Evolutionary conservation across 2,797 vertebrate genomes (phyloP), one percentile per base, ranked within the genome.

Genomic region (Pseudocheirus occidentalis): DNA sequence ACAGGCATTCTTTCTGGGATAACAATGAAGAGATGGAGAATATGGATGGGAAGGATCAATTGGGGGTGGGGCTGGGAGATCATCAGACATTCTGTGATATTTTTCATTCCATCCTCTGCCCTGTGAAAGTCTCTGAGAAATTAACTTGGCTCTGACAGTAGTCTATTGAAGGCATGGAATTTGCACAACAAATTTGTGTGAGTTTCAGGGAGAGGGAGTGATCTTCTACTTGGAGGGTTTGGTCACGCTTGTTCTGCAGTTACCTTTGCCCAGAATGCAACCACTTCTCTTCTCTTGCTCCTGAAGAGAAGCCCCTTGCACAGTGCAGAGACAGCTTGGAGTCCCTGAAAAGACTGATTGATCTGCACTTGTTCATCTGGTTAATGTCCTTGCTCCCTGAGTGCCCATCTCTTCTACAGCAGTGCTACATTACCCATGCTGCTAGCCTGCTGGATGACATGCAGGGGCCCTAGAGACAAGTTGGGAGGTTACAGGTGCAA

Each of bases 401-500:
- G 95, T 29, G n/a, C 94, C 95, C 96, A 95, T 97, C 89, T 90
- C 0, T 0, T 28, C 28, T 0, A 53, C n/a, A 2, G 95, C 96
- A 90, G 93, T 52, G 95, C 94, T 97, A 87, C 52, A 95, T 98
- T 97, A 96, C 95, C 94, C 92, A 55, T 34, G 28, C 52, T 55
- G 29, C 95, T 28, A 89, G 91, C 93, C 94, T 21, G 59, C 52
- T 92, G 0, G 16, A 54, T 94, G 96, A 96, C 92, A 27, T 57
- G 89, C 91, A 0, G 40, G 52, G 0, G 16, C 95, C 94, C 96
- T n/a, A 0, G 94, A 97, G 94, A 93, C 92, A 54, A 96, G 95
- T 89, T 93, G 92, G 52, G 91, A 97, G 95, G 95, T 97, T 97
- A 97, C 81, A 24, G 97, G 97, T 97, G 95, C 97, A 96, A 92